These are phyloP conservation scores for Cacatua alba DNA, from an alignment of 2,113 vertebrate genomes.

Conservation along the genomic window DNA sequence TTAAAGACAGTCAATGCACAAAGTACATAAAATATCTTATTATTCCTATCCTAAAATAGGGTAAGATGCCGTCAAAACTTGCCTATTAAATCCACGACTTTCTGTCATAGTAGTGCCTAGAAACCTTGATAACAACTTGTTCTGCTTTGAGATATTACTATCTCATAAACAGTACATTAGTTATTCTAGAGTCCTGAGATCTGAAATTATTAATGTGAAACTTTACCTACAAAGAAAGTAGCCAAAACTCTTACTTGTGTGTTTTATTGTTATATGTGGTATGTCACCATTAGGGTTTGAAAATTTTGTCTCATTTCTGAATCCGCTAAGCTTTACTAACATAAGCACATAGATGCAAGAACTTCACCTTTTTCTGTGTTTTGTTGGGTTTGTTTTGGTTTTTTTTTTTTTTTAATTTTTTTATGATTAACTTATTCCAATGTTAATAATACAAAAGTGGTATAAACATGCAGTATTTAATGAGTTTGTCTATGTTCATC, in stretches of 20 bases:
- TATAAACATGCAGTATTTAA: background rate
- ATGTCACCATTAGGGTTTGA: background rate
- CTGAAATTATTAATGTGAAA: background rate
- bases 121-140: background rate
- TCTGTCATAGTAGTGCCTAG: background rate
- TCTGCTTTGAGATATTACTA: background rate
- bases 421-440: background rate
- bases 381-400: too few relatives aligned
- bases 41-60: accelerated
- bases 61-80: background rate
- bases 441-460: background rate
- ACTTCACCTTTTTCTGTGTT: background rate
- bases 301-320: background rate
- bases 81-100: background rate
- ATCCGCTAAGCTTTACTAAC: background rate
- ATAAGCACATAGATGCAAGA: background rate
- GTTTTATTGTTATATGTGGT: background rate
- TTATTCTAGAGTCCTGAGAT: background rate
- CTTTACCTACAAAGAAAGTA: background rate
- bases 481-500: background rate
- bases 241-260: background rate
- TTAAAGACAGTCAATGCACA: background rate
- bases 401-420: background rate
- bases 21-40: background rate
- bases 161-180: accelerated